Evolutionary conservation across 2,888 invertebrate genomes (phyloP), one percentile per base, ranked within the genome.

Genomic region (Chirona hameri): DNA sequence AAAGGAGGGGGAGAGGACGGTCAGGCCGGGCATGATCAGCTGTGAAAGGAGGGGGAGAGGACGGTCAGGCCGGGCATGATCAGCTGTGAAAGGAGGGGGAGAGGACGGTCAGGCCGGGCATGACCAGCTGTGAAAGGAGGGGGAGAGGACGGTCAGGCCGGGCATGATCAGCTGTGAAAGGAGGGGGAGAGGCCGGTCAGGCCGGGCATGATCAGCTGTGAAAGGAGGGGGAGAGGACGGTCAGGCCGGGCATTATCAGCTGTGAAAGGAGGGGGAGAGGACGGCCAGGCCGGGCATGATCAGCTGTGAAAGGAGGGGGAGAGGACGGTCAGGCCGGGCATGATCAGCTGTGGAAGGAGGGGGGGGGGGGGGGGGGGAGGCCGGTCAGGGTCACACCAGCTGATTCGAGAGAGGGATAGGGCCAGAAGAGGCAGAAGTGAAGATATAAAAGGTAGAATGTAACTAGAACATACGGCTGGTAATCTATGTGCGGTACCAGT

Each of bases 11-110:
- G 14, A 27, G 10, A n/a, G n/a, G n/a, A n/a, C n/a, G n/a, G n/a
- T n/a, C n/a, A n/a, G 69, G 0, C 99, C 99, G 12, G 97, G 97
- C 98, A 99, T 98, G 80, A 99, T 99, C 0, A 99, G 89, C 90
- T 89, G 85, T 0, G 0, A 10, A 46, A 12, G 21, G 39, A 18
- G 0, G 29, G 27, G 3, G 14, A 27, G 10, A n/a, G n/a, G n/a
- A n/a, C n/a, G n/a, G n/a, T n/a, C n/a, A n/a, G 69, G 0, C 99
- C 99, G 12, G 97, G 97, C 98, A 99, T 98, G 80, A 99, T 99
- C 0, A 99, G 89, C 90, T 89, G 85, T 0, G 0, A 10, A 46
- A 12, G 21, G 39, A 18, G 0, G 29, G 27, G 3, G 14, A 27
- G 10, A n/a, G n/a, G n/a, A n/a, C n/a, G n/a, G n/a, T n/a, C n/a